Evolutionary conservation across 2,113 vertebrate species (phyloP), one percentile per base, ranked within the genome.

Genomic region (Poeciliopsis occidentalis): DNA sequence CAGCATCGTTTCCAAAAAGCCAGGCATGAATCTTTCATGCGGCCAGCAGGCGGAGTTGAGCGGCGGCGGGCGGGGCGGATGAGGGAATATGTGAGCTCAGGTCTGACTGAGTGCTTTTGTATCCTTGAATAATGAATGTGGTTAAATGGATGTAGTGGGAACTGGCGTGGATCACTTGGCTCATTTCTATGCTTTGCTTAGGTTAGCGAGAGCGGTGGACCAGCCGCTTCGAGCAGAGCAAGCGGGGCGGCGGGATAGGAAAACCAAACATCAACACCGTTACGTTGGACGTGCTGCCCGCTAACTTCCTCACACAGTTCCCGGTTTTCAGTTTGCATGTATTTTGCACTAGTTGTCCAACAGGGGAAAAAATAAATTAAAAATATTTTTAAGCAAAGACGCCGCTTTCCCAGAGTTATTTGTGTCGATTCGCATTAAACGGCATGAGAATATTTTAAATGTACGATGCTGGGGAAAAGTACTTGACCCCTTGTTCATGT

Each of bases 41-140:
- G 73, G 68, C 17, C 7, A 81, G 75, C 60, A 69, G 66, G 66
- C 67, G 65, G 79, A 81, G 22, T 57, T 1, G 79, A 81, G 76
- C 22, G 41, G 41, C 12, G 13, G 41, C 12, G 13, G 15, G 15
- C 15, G 44, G 44, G 44, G 44, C 15, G 44, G 4, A 47, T 41
- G 30, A 75, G 75, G 80, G 75, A 82, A 75, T 86, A 70, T 85
- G 79, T 69, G 85, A 87, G 87, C 90, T 90, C 85, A 73, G 79
- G 79, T 86, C 64, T 89, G 87, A 81, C 90, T 86, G 87, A 92
- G 90, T 85, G 90, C 79, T 86, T 90, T 91, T 86, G 86, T 88
- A 93, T 89, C 88, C 84, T 64, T 92, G 84, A 92, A 92, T 93
- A 92, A 92, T 93, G 84, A 89, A 93, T 93, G 86, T 82, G 80